phyloP scores from a whole-genome alignment of 2,797 vertebrate species.

The Cyclopterus lumpus region DNA sequence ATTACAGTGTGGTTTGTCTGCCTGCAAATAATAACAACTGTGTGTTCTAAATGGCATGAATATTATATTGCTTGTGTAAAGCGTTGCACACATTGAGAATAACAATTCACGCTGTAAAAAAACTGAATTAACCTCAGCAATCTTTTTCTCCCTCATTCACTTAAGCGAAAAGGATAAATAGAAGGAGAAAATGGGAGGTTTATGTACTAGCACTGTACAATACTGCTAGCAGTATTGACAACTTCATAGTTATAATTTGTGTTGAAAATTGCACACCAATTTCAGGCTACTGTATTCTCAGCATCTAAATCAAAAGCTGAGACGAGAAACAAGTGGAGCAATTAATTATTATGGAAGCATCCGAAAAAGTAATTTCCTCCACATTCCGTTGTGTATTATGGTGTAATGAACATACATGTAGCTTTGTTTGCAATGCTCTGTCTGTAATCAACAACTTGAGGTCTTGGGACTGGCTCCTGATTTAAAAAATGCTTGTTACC shows the following conservation, averaged over 20 bases:
- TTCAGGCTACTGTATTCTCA: neutral
- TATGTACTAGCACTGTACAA: neutral
- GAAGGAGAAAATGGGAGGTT: too few species aligned
- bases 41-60: slow-evolving; percentile 5
- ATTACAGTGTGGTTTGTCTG: slow-evolving; percentile 11
- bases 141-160: neutral
- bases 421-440: slow-evolving; percentile 1
- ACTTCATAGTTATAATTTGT: neutral
- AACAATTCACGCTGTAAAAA: neutral
- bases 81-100: neutral
- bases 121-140: neutral
- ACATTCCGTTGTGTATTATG: neutral
- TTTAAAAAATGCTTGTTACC: slow-evolving; percentile 46
- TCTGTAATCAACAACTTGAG: slow-evolving; percentile 17
- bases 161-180: neutral
- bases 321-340: neutral
- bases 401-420: neutral
- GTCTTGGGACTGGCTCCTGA: slow-evolving; percentile 20
- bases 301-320: neutral
- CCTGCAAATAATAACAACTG: slow-evolving; percentile 13
- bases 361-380: neutral
- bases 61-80: slow-evolving; percentile 20
- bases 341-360: neutral
- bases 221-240: neutral
- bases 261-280: neutral